Evolutionary conservation across 1,140 invertebrate species (phyloP).

Genomic region (Platorchestia sp.): DNA sequence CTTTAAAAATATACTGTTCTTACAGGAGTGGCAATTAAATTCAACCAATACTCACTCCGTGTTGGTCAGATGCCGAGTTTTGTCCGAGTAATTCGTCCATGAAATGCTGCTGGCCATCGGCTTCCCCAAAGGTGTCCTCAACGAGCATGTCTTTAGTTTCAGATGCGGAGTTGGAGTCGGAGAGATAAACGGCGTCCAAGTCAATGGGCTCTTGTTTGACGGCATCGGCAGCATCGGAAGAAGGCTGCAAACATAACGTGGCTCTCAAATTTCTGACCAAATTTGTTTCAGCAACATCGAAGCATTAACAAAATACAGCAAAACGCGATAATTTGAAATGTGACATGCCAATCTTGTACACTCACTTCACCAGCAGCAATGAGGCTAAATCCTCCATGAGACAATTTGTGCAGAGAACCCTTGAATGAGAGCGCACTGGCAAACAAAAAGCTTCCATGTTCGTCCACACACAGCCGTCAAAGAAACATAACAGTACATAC

Average conservation of each 20-base stretch:
- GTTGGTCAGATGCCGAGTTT: conserved; percentile 37
- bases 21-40: not conserved
- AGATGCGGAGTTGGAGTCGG: conserved; percentile 36
- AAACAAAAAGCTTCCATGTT: too few species aligned
- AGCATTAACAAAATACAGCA: not conserved
- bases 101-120: conserved; percentile 43
- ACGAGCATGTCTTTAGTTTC: conserved; percentile 50
- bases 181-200: conserved; percentile 42
- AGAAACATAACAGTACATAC: too few species aligned
- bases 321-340: not conserved
- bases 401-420: too few species aligned
- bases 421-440: too few species aligned
- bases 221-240: not conserved
- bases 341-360: not conserved
- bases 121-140: conserved; percentile 11
- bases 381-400: too few species aligned
- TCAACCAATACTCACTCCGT: not conserved
- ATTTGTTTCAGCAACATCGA: not conserved
- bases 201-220: conserved; percentile 34
- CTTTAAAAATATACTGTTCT: too few species aligned
- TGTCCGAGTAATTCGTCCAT: conserved; percentile 49
- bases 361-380: too few species aligned
- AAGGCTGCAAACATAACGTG: not conserved
- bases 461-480: not conserved
- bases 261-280: too few species aligned